Evolutionary conservation across 2,113 vertebrate genomes (phyloP), one percentile per base, ranked within the genome.

Genomic region (Hippolais icterina): DNA sequence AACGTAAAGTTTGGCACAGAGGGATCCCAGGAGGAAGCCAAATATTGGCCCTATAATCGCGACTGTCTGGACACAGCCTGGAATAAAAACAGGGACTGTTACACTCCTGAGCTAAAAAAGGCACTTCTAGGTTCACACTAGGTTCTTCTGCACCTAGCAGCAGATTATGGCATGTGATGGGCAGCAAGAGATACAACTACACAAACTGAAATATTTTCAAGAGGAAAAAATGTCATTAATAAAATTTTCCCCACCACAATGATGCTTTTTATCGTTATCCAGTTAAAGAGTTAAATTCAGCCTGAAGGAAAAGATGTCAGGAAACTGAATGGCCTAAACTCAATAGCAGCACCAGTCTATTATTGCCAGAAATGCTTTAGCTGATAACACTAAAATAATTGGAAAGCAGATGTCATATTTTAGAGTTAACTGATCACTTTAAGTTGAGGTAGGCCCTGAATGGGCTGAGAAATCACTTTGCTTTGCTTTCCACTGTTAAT

Each of bases 31-130:
- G 92, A 99, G 98, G 94, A 99, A 99, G 42, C 99, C 99, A 94
- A 99, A 98, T 97, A 99, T 98, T 5, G 99, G 99, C 6, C 99
- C 99, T 42, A 99, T 85, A 63, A 99, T 99, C 24, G 99, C 99
- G 13, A 98, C 94, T 1, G 99, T 99, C 92, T 99, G 99, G 52
- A 99, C 98, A 37, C 98, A 99, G 33, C 99, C 99, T 99, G 93
- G 8, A 86, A 96, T 11, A 87, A 69, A 94, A 82, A 41, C 10
- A 65, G 23, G 50, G 23, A 56, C 6, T 28, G 17, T 81, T 50
- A 87, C 4, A 11, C 39, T 46, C 76, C 65, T 60, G 52, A 78
- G 41, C 53, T 46, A 74, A 77, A 85, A 88, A 68, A 21, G 78
- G 27, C 54, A 70, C 9, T 28, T n/a, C n/a, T n/a, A n/a, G n/a